Conservation (phyloP, 2,888 invertebrate genomes). For the Abrostola tripartita region DNA sequence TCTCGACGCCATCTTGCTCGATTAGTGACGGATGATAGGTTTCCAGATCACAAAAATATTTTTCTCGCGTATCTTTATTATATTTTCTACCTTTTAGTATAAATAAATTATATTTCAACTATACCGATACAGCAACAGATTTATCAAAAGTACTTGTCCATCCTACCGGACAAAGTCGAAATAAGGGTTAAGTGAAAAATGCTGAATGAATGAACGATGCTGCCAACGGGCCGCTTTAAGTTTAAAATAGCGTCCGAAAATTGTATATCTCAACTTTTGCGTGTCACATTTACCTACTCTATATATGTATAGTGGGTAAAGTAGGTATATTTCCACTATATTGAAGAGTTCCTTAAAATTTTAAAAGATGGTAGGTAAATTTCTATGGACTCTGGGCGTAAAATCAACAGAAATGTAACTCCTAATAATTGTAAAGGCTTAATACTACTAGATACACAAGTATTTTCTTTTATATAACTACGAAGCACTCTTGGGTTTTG, state of each 20-base stretch:
- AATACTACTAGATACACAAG: constrained; percentile 30
- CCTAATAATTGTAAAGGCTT: constrained; percentile 32
- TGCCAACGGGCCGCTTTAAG: constrained; percentile 34
- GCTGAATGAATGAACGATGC: constrained; percentile 31
- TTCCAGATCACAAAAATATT: too few relatives aligned
- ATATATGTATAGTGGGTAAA: constrained; percentile 32
- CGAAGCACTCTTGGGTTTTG: constrained; percentile 28
- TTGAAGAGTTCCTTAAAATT: constrained; percentile 31
- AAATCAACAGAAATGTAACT: constrained; percentile 32
- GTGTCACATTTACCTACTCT: constrained; percentile 35
- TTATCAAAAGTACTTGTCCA: too few relatives aligned
- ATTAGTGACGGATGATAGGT: too few relatives aligned
- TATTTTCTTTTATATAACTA: constrained; percentile 27
- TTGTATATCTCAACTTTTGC: constrained; percentile 34
- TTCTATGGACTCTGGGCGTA: constrained; percentile 31
- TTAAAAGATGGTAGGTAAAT: constrained; percentile 32
- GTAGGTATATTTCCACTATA: constrained; percentile 31
- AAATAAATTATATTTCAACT: too few relatives aligned
- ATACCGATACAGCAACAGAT: too few relatives aligned
- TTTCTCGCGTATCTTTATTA: too few relatives aligned
- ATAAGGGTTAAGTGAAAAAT: constrained; percentile 26
- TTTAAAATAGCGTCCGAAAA: constrained; percentile 35
- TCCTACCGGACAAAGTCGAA: too few relatives aligned
- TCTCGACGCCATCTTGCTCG: too few relatives aligned
- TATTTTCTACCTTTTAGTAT: too few relatives aligned